Conservation (phyloP, 2,888 invertebrate species). For the Himalopsyche anomala region DNA sequence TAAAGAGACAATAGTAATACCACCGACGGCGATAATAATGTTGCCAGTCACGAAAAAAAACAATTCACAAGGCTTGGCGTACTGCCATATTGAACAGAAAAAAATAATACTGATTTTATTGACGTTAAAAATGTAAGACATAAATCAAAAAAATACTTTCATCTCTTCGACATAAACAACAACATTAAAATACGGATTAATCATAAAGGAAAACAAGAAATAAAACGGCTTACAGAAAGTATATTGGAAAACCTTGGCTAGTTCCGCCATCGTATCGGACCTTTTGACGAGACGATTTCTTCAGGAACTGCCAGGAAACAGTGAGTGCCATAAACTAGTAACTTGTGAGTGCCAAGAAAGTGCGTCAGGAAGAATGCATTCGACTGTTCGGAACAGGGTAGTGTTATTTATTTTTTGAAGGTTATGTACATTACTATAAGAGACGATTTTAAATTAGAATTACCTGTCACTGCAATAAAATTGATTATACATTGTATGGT, state of each 20-base stretch:
- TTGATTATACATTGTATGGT: no score
- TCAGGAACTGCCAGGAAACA: conserved; percentile 6
- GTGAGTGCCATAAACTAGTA: conserved; percentile 12
- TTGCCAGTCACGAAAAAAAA: conserved; percentile 2
- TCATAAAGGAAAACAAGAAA: no score
- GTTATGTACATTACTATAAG: neutral
- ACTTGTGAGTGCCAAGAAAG: conserved; percentile 10
- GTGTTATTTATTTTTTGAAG: neutral
- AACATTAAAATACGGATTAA: neutral
- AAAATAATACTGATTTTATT: neutral
- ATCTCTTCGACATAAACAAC: conserved; percentile 12
- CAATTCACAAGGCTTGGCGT: conserved; percentile 30
- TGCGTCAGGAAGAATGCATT: conserved; percentile 22
- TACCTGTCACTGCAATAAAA: no score
- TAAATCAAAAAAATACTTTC: conserved; percentile 22
- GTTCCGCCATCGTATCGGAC: neutral
- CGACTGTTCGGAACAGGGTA: neutral
- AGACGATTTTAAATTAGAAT: no score
- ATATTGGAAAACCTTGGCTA: no score
- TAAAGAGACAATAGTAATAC: neutral
- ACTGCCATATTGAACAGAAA: neutral
- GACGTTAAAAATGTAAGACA: neutral
- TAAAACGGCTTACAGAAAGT: no score
- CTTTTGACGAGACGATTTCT: conserved; percentile 9
- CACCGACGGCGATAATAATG: conserved; percentile 5